Evolutionary conservation across 2,888 invertebrate species (phyloP).

Genomic region (Glomeris marginata): DNA sequence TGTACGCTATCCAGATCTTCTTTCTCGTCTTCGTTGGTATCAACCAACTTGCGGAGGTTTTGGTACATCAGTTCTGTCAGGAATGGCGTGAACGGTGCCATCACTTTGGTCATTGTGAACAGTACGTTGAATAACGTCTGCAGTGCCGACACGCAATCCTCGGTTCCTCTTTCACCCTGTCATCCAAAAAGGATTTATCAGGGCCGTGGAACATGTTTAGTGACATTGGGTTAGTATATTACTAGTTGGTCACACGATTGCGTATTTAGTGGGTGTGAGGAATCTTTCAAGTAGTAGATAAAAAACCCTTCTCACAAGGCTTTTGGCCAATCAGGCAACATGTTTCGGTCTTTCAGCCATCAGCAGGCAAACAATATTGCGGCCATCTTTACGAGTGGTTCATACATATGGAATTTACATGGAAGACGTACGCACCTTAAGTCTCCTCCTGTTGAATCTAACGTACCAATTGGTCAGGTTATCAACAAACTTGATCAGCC

Average conservation of each 20-base stretch:
- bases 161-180: constrained; percentile 59
- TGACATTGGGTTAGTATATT: too few species aligned
- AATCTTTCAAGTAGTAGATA: too few species aligned
- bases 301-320: too few species aligned
- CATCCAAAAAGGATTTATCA: too few species aligned
- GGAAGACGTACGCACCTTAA: constrained; percentile 43
- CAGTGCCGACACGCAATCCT: constrained; percentile 69
- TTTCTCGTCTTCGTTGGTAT: constrained; percentile 27
- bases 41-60: constrained; percentile 53
- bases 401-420: too few species aligned
- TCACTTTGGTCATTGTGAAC: constrained; percentile 72
- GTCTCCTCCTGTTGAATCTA: constrained; percentile 81
- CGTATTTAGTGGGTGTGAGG: neutral
- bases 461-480: constrained; percentile 99
- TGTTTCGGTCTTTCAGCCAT: too few species aligned
- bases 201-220: too few species aligned
- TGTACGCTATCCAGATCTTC: constrained; percentile 62
- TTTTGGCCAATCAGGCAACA: too few species aligned
- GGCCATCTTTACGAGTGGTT: too few species aligned
- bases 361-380: too few species aligned
- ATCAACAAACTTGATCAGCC: constrained; percentile 88
- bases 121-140: constrained; percentile 78
- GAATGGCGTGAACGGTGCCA: constrained; percentile 97
- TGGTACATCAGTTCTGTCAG: constrained; percentile 91
- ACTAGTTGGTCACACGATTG: too few species aligned